Base-by-base conservation (phyloP, 2,797 vertebrate species). In the Gymnothorax reevesii region DNA sequence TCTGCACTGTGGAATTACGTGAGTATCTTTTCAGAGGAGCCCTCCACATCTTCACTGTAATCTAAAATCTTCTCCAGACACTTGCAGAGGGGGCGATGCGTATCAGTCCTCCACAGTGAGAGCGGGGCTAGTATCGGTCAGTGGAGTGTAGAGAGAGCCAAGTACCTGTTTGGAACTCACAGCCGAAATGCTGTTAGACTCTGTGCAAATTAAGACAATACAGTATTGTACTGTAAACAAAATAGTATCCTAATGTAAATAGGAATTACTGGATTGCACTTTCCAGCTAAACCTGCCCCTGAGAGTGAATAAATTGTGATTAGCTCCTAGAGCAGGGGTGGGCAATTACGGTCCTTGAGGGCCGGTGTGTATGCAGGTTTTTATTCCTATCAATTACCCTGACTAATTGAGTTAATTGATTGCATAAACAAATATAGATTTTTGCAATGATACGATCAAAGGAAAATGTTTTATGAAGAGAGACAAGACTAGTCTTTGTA, bases 31-130 rank as follows among this genome's bases (percentile, higher is more conserved):
- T 54, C 77, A 25, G 77, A 22, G 77, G 20, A 80, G 49, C 20
- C 6, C 77, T 0, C 49, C 17, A 54, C 75, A 79, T 80, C 77
- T 80, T 80, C 77, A 55, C 49, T 80, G 77, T 55, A 54, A 80
- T 80, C 77, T 80, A n/a, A 20, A n/a, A 80, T 17, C 73, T 77
- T 52, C 73, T 77, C 73, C 33, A n/a, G 25, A 75, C 25, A 75
- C 9, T 10, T 3, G 52, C 17, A 27, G 66, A n/a, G 49, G n/a
- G 77, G 52, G 49, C 7, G 77, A n/a, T 54, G 20, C 17, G 49
- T 52, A n/a, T 80, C 52, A 55, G 77, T 54, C 49, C 20, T 54
- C n/a, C 49, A 55, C 17, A 4, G 22, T 54, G 77, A 80, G 49
- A 80, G 52, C 49, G 73, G 42, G 73, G 42, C 42, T 42, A 1